Evolutionary conservation across 2,888 invertebrate genomes (phyloP), one percentile per base, ranked within the genome.

Genomic region (Polymixis lichenea): DNA sequence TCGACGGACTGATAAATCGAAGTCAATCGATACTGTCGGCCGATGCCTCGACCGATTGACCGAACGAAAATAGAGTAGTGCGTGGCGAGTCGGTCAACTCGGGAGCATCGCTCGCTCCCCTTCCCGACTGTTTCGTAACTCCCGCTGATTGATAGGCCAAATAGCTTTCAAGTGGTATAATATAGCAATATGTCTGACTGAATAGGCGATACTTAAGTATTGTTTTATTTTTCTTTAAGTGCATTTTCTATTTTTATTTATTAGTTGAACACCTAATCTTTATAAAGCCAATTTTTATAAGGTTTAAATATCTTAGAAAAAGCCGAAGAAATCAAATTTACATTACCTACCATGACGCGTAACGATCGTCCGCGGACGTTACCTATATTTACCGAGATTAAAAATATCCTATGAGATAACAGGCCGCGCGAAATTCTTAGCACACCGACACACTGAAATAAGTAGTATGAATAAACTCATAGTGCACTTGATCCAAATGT

Each of bases 41-140:
- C 72, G 86, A 80, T 89, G 87, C 90, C 89, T 80, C 86, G 83
- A 85, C 87, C 86, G 85, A 90, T 89, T 89, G 88, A 88, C 86
- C 90, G 88, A 87, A 90, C 91, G 74, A 88, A 91, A 93, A 94
- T 94, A 94, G 92, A 87, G 87, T 78, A 86, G 86, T 84, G 82
- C 73, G 62, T 76, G 58, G 75, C 75, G 86, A 91, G 87, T 91
- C 89, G 89, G 89, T 90, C 90, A 89, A 88, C 85, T 85, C 83
- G 91, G 89, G 93, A 92, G 91, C 94, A 93, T 92, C 91, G 93
- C 86, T 89, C 91, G 87, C 83, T 80, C 75, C 77, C 76, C 78
- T 86, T 83, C 75, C 83, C 83, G 83, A 75, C 87, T 85, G 84
- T 91, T 90, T 93, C 88, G 90, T 89, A 91, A 90, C 87, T 77